These are phyloP conservation scores for Barnardius zonarius DNA, from an alignment of 2,113 vertebrate species.

Conservation along the genomic window DNA sequence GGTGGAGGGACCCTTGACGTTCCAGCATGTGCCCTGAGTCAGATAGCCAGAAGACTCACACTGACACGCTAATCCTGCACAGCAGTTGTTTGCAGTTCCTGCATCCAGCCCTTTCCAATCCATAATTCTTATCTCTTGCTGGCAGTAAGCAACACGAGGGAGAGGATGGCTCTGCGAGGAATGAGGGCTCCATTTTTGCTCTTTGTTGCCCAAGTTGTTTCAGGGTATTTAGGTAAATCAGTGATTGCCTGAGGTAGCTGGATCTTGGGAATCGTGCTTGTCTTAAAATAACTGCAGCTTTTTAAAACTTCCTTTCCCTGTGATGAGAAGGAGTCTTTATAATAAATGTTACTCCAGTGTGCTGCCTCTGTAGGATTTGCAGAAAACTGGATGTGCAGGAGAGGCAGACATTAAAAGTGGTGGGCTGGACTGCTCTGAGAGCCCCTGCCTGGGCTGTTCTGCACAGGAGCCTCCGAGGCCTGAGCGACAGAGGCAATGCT, in stretches of 20 bases:
- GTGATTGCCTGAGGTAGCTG: not conserved
- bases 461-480: not conserved
- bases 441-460: not conserved
- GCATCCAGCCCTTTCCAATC: not conserved
- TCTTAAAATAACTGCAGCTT: not conserved
- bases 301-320: not conserved
- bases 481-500: not conserved
- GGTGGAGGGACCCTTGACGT: not conserved
- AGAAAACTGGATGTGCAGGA: not conserved
- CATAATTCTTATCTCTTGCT: not conserved
- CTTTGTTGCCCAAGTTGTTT: not conserved
- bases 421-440: not conserved
- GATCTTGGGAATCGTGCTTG: not conserved
- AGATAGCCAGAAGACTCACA: slow-evolving; percentile 3
- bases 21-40: not conserved
- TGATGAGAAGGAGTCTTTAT: not conserved
- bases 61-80: not conserved
- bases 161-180: not conserved
- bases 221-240: not conserved
- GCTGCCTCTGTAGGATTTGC: not conserved
- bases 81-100: not conserved
- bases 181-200: not conserved
- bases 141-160: not conserved
- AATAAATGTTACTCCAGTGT: not conserved
- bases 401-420: not conserved